Base-by-base conservation (phyloP, 2,888 invertebrate species). In the Tetheella fluctuosa region DNA sequence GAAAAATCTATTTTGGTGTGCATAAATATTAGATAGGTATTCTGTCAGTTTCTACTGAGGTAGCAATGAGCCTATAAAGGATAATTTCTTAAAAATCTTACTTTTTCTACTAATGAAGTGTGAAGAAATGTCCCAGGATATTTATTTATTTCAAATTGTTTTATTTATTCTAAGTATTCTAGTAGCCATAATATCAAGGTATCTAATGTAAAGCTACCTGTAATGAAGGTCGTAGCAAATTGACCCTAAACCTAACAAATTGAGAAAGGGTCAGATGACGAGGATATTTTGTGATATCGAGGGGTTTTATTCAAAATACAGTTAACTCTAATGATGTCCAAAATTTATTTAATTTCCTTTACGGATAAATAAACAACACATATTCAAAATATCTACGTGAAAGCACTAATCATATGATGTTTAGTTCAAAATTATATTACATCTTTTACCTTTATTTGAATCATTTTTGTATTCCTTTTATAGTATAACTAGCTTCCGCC, bases 281-380 rank as follows among this genome's bases (percentile, higher is more conserved):
- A 53, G 66, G 64, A 34, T 73, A 64, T 65, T 74, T 74, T 65
- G 67, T 67, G 67, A 65, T 57, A 67, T 65, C 64, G 65, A 65
- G 58, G 65, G 71, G 69, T 17, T 48, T 73, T 58, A 56, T 64
- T 64, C 64, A 64, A 63, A 63, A 63, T 52, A 28, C 57, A 54
- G 55, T 70, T 60, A 62, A 57, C 15, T 28, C 64, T 63, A 57
- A 65, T 56, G 58, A 59, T 53, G 62, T 58, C 20, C 60, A 66
- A 71, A 71, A 68, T 68, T 68, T 63, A 58, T 66, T 70, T 70
- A 70, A 73, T 73, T 68, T 71, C 68, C 68, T 70, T 17, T 64
- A 55, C 37, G 57, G 42, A 30, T 60, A 66, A 66, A 63, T 59
- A 65, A 53, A 55, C 55, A 67, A 34, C 2, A 34, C 30, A 10